These are phyloP conservation scores for Miniopterus natalensis DNA, from an alignment of 2,113 vertebrate species.

Conservation along the genomic window DNA sequence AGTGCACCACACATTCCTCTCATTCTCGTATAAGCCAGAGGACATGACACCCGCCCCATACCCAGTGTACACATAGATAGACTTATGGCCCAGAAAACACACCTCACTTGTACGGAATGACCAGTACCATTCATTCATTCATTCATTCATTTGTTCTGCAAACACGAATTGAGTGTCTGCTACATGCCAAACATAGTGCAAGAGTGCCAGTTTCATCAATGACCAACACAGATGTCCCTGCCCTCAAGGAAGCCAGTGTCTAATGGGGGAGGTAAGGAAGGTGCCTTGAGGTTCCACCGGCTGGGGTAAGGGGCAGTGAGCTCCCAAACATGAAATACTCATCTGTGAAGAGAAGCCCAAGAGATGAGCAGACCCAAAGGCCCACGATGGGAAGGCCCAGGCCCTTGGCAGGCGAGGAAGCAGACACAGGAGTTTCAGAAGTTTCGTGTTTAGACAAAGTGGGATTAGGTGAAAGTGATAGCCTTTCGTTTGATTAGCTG, in stretches of 20 bases:
- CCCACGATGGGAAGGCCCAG: background rate
- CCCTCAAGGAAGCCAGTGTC: background rate
- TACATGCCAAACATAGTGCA: background rate
- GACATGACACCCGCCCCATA: background rate
- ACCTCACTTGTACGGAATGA: background rate
- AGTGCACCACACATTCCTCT: background rate
- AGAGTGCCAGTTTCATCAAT: background rate
- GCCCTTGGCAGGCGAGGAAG: background rate
- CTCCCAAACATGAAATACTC: background rate
- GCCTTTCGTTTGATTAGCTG: constrained; percentile 58
- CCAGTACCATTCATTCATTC: background rate
- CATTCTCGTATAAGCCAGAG: background rate
- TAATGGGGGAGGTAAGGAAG: background rate
- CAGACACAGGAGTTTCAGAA: constrained; percentile 50
- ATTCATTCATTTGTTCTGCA: background rate
- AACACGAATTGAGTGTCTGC: background rate
- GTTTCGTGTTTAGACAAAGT: constrained; percentile 74
- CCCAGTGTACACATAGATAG: background rate
- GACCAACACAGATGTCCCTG: background rate
- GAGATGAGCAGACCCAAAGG: constrained; percentile 14
- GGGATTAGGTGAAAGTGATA: constrained; percentile 80
- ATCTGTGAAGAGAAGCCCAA: background rate
- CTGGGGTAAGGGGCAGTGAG: background rate
- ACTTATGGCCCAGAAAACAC: background rate
- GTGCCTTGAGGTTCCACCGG: background rate